Percentiles rank a stretch among this genome's conserved stretches.
phyloP scores from a whole-genome alignment of 2,113 vertebrate genomes.

The Pollachius pollachius region DNA sequence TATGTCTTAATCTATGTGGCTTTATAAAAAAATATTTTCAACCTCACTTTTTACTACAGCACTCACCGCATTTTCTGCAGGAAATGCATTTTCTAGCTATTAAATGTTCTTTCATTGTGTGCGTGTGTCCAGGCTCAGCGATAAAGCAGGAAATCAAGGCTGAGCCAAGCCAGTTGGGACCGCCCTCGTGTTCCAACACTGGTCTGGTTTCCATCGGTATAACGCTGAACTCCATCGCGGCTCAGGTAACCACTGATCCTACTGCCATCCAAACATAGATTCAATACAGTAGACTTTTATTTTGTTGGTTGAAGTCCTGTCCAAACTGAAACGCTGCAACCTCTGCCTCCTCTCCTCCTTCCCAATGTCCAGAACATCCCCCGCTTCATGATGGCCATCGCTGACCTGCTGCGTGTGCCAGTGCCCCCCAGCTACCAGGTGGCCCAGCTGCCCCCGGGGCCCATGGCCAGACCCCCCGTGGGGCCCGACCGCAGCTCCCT shows the following conservation, averaged over 20 bases:
- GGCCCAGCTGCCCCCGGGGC: slow-evolving; percentile 65
- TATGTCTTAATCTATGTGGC: too few species aligned
- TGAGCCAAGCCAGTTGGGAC: slow-evolving; percentile 79
- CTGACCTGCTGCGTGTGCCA: slow-evolving; percentile 83
- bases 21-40: too few species aligned
- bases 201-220: slow-evolving; percentile 93
- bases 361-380: slow-evolving; percentile 81
- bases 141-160: slow-evolving; percentile 85
- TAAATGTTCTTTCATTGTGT: not conserved
- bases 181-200: slow-evolving; percentile 82
- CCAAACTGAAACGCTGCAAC: too few species aligned
- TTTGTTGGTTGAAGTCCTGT: too few species aligned
- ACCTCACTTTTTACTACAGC: too few species aligned
- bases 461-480: not conserved
- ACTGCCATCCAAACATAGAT: too few species aligned
- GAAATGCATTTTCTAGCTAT: not conserved
- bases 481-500: slow-evolving; percentile 62
- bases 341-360: not conserved
- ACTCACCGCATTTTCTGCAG: too few species aligned
- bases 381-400: slow-evolving; percentile 85
- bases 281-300: too few species aligned
- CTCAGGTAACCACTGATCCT: slow-evolving; percentile 76
- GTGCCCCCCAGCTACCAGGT: slow-evolving; percentile 86
- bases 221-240: slow-evolving; percentile 86
- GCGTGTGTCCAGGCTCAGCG: slow-evolving; percentile 73